Evolutionary conservation across 2,113 vertebrate genomes (phyloP).

Genomic region (Brachionichthys hirsutus): DNA sequence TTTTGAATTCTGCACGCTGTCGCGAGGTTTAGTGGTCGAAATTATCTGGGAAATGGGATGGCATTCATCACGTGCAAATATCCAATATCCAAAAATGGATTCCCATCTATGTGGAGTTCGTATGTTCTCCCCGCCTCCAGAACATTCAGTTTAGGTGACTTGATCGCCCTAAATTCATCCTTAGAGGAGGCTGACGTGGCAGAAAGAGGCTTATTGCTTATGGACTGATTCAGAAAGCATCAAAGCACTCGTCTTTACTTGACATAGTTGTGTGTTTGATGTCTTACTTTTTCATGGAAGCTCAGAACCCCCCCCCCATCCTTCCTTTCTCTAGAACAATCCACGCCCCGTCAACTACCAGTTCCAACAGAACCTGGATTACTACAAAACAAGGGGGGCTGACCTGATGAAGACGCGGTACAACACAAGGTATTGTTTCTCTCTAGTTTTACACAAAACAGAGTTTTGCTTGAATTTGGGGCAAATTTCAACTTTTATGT

Average conservation of each 20-base stretch:
- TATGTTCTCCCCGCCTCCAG: too few species aligned
- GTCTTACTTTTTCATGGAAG: background rate
- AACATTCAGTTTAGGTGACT: too few species aligned
- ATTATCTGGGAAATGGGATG: too few species aligned
- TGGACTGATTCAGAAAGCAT: conserved; percentile 34
- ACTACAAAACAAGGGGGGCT: conserved; percentile 95
- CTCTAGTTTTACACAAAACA: background rate
- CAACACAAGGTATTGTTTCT: background rate
- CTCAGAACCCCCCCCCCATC: background rate
- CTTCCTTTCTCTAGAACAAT: conserved; percentile 81
- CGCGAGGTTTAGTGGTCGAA: too few species aligned
- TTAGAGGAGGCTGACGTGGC: background rate
- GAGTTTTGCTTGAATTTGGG: too few species aligned
- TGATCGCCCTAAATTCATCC: too few species aligned
- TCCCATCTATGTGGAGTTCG: too few species aligned
- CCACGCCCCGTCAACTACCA: conserved; percentile 93
- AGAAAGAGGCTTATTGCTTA: conserved; percentile 11
- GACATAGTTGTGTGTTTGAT: background rate
- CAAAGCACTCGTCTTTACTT: background rate
- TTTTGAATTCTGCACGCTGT: too few species aligned
- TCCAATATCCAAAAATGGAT: too few species aligned
- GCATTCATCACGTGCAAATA: too few species aligned
- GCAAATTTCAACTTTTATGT: too few species aligned
- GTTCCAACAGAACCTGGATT: conserved; percentile 97
- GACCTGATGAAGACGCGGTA: conserved; percentile 94